These are phyloP conservation scores for Triops longicaudatus DNA, from an alignment of 1,140 invertebrate genomes.

Conservation along the genomic window DNA sequence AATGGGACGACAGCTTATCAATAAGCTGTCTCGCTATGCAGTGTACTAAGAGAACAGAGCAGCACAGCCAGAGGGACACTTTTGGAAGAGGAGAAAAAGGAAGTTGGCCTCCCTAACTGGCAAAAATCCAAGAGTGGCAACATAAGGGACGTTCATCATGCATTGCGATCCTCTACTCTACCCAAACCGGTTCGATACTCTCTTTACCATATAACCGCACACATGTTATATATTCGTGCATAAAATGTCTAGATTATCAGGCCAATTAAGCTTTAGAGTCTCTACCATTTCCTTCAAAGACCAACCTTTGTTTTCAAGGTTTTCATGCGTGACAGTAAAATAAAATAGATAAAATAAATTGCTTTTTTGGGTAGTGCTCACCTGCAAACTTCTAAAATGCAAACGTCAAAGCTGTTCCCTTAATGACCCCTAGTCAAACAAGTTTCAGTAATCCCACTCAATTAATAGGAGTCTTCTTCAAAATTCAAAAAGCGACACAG, in stretches of 20 bases:
- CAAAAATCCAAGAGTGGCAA: background rate
- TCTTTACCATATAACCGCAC: background rate
- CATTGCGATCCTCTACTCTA: background rate
- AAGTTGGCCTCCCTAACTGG: background rate
- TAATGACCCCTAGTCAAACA: background rate
- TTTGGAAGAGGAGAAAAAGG: background rate
- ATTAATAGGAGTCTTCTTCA: too few species aligned
- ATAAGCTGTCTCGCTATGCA: background rate
- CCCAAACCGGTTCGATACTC: background rate
- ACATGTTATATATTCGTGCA: background rate
- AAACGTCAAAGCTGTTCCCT: background rate
- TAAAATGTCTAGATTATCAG: background rate
- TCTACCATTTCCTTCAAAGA: background rate
- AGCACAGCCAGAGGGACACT: too few species aligned
- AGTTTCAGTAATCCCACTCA: background rate
- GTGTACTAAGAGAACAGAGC: too few species aligned
- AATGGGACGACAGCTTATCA: constrained; percentile 11
- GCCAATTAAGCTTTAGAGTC: background rate
- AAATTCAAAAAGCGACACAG: too few species aligned
- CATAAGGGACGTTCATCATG: background rate
- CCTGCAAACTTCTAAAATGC: background rate
- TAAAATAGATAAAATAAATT: background rate
- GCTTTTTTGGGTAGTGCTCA: background rate
- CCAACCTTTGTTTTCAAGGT: background rate
- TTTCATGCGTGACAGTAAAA: background rate